Base-by-base conservation (phyloP, 2,888 invertebrate genomes). In the Ashinkailepas kermadecensis region DNA sequence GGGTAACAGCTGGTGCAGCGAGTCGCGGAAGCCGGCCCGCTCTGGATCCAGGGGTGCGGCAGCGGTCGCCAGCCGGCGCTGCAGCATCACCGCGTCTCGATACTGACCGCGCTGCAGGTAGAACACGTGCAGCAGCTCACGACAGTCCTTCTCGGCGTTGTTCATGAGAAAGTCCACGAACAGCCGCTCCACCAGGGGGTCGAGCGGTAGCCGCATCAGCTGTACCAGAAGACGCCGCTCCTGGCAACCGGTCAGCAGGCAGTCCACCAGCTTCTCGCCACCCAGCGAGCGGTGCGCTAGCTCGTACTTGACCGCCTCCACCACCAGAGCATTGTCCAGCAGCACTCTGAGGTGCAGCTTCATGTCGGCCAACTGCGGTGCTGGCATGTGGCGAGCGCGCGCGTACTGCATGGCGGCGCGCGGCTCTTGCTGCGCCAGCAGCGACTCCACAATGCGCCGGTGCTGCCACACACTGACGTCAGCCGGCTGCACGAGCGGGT, bases 401-500 rank as follows among this genome's bases (percentile, higher is more conserved):
- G 93, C 86, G 86, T 94, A 94, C 39, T 91, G 90, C 25, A 94
- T 87, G 0, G 94, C 94, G 18, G 92, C 89, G 85, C 91, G 91
- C 0, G 91, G 90, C 84, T 93, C 91, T 84, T 91, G 90, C 85
- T 93, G 93, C 0, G 91, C 90, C 10, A 93, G 88, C 8, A 93
- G 80, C 74, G 81, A 67, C 10, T 91, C 90, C 10, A 94, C 86
- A 0, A 93, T 91, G 0, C 92, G 90, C 82, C 90, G 89, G 87
- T 94, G 94, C 86, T 94, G 93, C 93, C 93, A 93, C 15, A 90
- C 89, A 57, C 91, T 90, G 23, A 94, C 88, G 54, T 91, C 90
- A 1, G 89, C 88, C 85, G 89, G 88, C 85, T 89, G 89, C 0
- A 92, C 90, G 56, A 91, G 87, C 0, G 90, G 89, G 85, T 92